These are phyloP conservation scores for Papilio gigon DNA, from an alignment of 2,888 invertebrate genomes.

Conservation along the genomic window DNA sequence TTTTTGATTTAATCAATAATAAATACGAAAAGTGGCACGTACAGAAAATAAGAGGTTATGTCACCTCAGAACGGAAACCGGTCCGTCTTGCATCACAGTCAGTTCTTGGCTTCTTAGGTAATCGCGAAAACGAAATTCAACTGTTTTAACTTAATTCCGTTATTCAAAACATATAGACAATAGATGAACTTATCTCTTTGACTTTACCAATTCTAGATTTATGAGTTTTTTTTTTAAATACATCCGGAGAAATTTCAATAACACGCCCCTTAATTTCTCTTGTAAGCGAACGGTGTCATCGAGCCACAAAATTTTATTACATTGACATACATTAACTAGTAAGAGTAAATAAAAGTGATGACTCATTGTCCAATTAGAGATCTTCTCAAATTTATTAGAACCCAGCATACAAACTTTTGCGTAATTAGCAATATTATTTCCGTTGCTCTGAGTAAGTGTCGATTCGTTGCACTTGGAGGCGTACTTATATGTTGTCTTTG, in stretches of 20 bases:
- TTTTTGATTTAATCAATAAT: constrained; percentile 3
- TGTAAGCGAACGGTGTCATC: background rate
- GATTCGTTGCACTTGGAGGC: background rate
- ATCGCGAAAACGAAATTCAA: constrained; percentile 11
- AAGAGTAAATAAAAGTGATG: background rate
- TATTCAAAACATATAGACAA: background rate
- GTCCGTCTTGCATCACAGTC: constrained; percentile 11
- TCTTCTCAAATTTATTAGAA: constrained; percentile 14
- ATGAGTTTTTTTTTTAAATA: background rate
- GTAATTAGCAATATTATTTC: constrained; percentile 16
- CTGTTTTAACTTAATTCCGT: background rate
- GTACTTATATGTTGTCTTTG: background rate
- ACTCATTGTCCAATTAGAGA: constrained; percentile 27
- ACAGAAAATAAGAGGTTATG: constrained; percentile 7
- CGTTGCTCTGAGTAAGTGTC: constrained; percentile 2
- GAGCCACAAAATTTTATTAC: background rate
- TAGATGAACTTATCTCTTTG: background rate
- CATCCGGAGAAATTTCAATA: constrained; percentile 1
- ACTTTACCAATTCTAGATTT: background rate
- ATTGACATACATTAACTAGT: background rate
- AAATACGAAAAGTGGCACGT: background rate
- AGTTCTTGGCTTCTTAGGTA: constrained; percentile 16
- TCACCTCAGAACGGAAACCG: constrained; percentile 21
- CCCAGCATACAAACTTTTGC: background rate
- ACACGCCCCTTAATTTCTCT: background rate